A percentile compares a stretch with the other conserved stretches of the same genome.
These are phyloP conservation scores for Artemia sp. DNA, from an alignment of 2,888 invertebrate genomes.

Conservation along the genomic window DNA sequence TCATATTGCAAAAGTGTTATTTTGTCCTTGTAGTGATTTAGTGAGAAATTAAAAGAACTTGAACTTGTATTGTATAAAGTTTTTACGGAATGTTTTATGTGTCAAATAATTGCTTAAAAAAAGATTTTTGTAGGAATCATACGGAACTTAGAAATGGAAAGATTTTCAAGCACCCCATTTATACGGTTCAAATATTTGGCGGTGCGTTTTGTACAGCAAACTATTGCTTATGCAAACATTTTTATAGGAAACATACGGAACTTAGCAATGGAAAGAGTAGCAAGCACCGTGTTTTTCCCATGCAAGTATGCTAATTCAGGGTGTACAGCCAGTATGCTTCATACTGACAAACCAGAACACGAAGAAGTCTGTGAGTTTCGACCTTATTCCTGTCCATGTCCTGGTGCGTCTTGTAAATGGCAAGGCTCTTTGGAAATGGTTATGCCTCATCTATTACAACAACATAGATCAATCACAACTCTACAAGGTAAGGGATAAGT, in stretches of 20 bases:
- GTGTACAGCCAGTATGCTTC: conserved; percentile 72
- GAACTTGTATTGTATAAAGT: too few relatives aligned
- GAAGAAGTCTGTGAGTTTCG: conserved; percentile 96
- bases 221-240: neutral
- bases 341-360: conserved; percentile 96
- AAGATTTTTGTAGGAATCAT: conserved; percentile 10
- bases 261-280: conserved; percentile 98
- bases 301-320: conserved; percentile 95
- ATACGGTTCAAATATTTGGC: conserved; percentile 14
- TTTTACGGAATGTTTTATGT: conserved; percentile 36
- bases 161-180: too few relatives aligned
- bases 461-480: conserved; percentile 42
- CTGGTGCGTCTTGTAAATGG: conserved; percentile 49
- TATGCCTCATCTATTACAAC: conserved; percentile 42
- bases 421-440: conserved; percentile 41
- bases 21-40: too few relatives aligned
- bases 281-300: conserved; percentile 93
- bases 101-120: neutral
- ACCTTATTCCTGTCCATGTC: conserved; percentile 96
- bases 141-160: neutral
- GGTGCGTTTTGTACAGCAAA: neutral
- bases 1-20: too few relatives aligned
- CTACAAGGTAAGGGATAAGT: conserved; percentile 21
- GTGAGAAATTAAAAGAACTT: too few relatives aligned
- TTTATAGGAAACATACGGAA: conserved; percentile 75